Base-by-base conservation (phyloP, 2,113 vertebrate species). In the Gasterosteus aculeatus region DNA sequence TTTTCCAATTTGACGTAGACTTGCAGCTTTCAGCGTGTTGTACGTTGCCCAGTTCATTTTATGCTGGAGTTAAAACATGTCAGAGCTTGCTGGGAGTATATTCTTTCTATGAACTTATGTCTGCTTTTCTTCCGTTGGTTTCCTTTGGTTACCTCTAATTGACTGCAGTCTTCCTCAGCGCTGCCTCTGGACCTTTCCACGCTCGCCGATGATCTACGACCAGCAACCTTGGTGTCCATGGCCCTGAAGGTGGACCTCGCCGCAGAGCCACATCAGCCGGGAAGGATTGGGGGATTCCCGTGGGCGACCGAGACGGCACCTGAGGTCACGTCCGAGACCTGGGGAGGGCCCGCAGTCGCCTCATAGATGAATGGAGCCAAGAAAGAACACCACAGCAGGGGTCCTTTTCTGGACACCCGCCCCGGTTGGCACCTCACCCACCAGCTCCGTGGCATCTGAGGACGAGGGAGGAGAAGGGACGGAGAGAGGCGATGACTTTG, bases 401-500 rank as follows among this genome's bases (percentile, higher is more conserved):
- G 69, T 76, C 14, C 10, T 69, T n/a, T 73, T 59, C 14, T 86
- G 85, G 89, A 91, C 80, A 22, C 59, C 78, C 0, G 88, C 89
- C 49, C 87, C 83, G 0, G 47, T 14, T 9, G 76, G 41, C 62
- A 33, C 67, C 75, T 92, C 93, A 53, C 59, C 81, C 15, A 35
- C 72, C 39, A 86, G 85, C 77, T 82, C 83, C 8, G 69, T 51
- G 11, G 54, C 56, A 8, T 88, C 83, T 6, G 90, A 91, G 39
- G 84, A 81, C 5, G 80, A 77, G 44, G 82, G 77, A 0, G 67
- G 73, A 19, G 75, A 84, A 19, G 46, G 59, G 66, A 39, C 11
- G 19, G 82, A 66, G 35, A 69, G 78, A 0, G 88, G 91, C 0
- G 85, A 91, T 22, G 85, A 88, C 42, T 95, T 95, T 54, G 62